A percentile compares a stretch with the other conserved stretches of the same genome.
phyloP scores from a whole-genome alignment of 2,113 vertebrate genomes.

The Cheirogaleus medius region DNA sequence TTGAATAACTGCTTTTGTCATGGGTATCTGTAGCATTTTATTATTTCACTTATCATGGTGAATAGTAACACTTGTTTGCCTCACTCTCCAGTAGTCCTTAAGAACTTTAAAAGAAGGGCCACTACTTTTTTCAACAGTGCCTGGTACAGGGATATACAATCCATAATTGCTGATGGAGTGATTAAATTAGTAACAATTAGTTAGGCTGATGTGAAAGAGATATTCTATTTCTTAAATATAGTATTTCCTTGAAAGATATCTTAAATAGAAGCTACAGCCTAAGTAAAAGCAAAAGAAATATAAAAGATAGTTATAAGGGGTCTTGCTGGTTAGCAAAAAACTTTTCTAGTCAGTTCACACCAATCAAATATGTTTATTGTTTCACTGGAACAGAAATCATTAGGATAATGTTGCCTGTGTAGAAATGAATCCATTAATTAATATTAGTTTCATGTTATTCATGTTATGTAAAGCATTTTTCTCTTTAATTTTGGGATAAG shows the following conservation, averaged over 20 bases:
- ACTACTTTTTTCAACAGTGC: not conserved
- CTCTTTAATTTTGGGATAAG: not conserved
- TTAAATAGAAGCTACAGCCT: not conserved
- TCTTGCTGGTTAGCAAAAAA: not conserved
- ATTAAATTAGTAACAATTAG: not conserved
- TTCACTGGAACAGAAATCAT: constrained; percentile 1
- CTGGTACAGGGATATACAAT: not conserved
- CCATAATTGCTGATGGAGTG: not conserved
- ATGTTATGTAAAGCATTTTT: not conserved
- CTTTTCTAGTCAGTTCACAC: not conserved
- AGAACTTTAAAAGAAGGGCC: not conserved
- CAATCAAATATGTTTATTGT: not conserved
- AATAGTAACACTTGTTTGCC: not conserved
- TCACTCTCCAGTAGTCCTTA: not conserved
- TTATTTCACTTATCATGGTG: not conserved
- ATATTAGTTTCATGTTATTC: not conserved
- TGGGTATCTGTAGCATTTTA: not conserved
- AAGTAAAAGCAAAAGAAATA: constrained; percentile 15
- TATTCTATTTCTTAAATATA: not conserved
- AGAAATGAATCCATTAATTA: not conserved
- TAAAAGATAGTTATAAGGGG: not conserved
- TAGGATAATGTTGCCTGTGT: constrained; percentile 7
- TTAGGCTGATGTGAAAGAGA: not conserved
- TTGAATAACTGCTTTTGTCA: not conserved
- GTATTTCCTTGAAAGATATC: not conserved